These are phyloP conservation scores for Caenorhabditis inopinata DNA, from an alignment of 1,140 invertebrate species.

Conservation along the genomic window DNA sequence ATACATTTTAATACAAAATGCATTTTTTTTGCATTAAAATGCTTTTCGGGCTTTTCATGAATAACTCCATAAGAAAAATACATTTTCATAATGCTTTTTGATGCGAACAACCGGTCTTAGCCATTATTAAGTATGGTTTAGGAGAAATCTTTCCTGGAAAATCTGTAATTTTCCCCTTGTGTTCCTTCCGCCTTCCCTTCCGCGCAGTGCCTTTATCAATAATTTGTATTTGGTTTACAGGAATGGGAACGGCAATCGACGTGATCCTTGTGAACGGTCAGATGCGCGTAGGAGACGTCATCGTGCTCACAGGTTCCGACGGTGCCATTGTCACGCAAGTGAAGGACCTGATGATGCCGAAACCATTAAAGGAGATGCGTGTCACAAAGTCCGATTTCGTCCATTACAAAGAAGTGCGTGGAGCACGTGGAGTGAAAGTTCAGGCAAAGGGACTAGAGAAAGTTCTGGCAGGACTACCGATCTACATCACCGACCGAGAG, in stretches of 20 bases:
- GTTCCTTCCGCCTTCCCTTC: no score
- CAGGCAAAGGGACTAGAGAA: slow-evolving; percentile 93
- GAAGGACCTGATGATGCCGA: slow-evolving; percentile 91
- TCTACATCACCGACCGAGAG: slow-evolving; percentile 80
- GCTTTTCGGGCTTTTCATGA: no score
- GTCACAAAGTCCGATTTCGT: slow-evolving; percentile 96
- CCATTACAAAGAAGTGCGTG: slow-evolving; percentile 89
- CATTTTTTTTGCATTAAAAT: no score
- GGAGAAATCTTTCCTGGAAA: no score
- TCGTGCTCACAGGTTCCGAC: slow-evolving; percentile 92
- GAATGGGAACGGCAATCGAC: slow-evolving; percentile 97
- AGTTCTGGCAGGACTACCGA: slow-evolving; percentile 80
- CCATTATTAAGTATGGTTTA: no score
- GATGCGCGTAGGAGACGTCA: slow-evolving; percentile 85
- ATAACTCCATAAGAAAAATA: no score
- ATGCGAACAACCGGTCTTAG: no score
- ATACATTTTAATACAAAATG: no score
- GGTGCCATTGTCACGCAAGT: slow-evolving; percentile 97
- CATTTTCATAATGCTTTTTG: no score
- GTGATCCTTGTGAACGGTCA: slow-evolving; percentile 95
- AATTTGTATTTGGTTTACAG: slow-evolving; percentile 71
- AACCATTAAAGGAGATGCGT: slow-evolving; percentile 93
- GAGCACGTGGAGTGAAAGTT: slow-evolving; percentile 97
- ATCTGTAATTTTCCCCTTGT: no score
- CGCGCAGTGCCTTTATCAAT: no score